Evolutionary conservation across 2,888 invertebrate genomes (phyloP).

Genomic region (Leptinotarsa juncta): DNA sequence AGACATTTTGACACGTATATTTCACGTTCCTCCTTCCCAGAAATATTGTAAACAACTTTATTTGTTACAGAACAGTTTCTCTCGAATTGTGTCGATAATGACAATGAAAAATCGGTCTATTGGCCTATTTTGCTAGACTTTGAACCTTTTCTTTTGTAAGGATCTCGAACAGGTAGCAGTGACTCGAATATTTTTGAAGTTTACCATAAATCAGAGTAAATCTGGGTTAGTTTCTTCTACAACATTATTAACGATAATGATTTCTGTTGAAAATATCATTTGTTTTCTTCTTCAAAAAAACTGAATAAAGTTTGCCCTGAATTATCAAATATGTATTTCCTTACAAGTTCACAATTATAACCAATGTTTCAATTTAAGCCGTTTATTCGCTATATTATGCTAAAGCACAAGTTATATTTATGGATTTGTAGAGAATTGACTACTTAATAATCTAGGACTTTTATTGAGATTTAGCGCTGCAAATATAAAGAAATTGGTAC

Average conservation of each 20-base stretch:
- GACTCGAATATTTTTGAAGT: conserved; percentile 32
- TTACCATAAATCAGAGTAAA: conserved; percentile 35
- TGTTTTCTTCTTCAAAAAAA: too few species aligned
- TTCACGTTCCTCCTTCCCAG: conserved; percentile 28
- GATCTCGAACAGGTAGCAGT: conserved; percentile 44
- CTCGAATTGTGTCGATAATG: conserved; percentile 27
- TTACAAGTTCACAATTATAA: too few species aligned
- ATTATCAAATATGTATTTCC: too few species aligned
- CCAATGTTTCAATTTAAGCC: too few species aligned
- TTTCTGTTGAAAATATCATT: too few species aligned
- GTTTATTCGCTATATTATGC: too few species aligned
- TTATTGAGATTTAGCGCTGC: too few species aligned
- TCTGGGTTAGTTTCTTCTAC: neutral
- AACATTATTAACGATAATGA: neutral
- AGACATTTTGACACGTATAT: conserved; percentile 32
- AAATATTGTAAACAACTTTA: conserved; percentile 39
- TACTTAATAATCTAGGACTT: too few species aligned
- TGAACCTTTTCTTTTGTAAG: conserved; percentile 34
- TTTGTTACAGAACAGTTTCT: conserved; percentile 30
- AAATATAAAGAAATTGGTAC: too few species aligned
- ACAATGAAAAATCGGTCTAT: conserved; percentile 29
- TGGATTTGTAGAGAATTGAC: too few species aligned
- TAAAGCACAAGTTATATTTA: too few species aligned
- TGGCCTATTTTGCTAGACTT: conserved; percentile 36
- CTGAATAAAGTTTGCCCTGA: neutral